Conservation (phyloP, 2,888 invertebrate species). For the Norana najaformis region DNA sequence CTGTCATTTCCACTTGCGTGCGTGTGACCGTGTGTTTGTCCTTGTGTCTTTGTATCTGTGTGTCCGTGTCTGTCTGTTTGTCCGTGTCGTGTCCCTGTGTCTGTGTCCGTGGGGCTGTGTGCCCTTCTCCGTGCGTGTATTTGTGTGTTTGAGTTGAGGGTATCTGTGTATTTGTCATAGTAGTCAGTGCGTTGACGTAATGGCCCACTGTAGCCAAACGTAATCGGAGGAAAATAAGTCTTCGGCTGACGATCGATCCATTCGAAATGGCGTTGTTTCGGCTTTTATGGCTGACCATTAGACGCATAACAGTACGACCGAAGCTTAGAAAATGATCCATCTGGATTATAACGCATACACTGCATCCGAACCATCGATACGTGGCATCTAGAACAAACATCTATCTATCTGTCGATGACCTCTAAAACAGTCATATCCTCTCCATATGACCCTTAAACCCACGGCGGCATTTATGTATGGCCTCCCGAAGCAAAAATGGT, state of each 20-base stretch:
- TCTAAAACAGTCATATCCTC: no score
- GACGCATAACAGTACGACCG: background rate
- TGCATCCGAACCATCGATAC: background rate
- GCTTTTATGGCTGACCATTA: background rate
- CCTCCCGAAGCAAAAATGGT: background rate
- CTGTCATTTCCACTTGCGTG: no score
- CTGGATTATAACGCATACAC: constrained; percentile 13
- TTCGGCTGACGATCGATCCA: background rate
- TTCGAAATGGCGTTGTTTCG: background rate
- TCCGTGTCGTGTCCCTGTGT: no score
- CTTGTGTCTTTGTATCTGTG: no score
- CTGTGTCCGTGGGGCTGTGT: no score
- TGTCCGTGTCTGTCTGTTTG: no score
- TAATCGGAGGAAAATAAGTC: background rate
- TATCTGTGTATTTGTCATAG: no score
- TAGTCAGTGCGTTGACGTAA: background rate
- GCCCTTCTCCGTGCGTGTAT: no score
- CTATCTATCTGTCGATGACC: no score
- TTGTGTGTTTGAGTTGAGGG: no score
- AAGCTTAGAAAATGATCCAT: background rate
- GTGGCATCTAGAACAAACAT: background rate
- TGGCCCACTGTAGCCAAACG: background rate
- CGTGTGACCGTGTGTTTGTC: no score
- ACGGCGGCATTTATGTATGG: background rate
- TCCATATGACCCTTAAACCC: background rate